These are phyloP conservation scores for Melanerpes formicivorus DNA, from an alignment of 2,113 vertebrate genomes.

Conservation along the genomic window DNA sequence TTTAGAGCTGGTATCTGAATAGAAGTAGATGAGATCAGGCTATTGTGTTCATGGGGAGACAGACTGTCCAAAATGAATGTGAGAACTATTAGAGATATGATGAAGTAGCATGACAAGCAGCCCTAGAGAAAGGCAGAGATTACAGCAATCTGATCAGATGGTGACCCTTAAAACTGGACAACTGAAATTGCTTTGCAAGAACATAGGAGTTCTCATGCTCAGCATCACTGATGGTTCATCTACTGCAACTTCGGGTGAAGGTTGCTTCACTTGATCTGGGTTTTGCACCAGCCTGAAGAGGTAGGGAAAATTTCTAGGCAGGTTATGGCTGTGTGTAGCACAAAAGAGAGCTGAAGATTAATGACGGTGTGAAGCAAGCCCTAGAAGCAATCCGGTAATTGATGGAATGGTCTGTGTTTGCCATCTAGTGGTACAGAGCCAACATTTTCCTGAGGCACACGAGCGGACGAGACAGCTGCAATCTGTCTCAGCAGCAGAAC, in stretches of 20 bases:
- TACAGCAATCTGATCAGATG: background rate
- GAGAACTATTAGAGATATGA: background rate
- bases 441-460: background rate
- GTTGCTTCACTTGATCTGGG: background rate
- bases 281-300: background rate
- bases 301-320: background rate
- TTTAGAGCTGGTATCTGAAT: background rate
- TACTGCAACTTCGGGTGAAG: background rate
- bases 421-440: constrained; percentile 50
- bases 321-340: background rate
- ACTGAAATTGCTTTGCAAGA: background rate
- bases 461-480: background rate
- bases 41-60: background rate
- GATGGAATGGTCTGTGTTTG: background rate
- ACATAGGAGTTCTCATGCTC: background rate
- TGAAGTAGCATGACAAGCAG: background rate
- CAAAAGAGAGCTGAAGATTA: background rate
- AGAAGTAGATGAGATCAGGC: background rate
- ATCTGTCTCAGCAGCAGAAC: background rate
- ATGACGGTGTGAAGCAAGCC: background rate
- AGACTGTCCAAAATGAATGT: background rate
- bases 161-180: background rate
- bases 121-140: background rate
- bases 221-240: background rate
- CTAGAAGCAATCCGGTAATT: background rate